Base-by-base conservation (phyloP, 1,140 invertebrate species). In the Uloborus diversus region DNA sequence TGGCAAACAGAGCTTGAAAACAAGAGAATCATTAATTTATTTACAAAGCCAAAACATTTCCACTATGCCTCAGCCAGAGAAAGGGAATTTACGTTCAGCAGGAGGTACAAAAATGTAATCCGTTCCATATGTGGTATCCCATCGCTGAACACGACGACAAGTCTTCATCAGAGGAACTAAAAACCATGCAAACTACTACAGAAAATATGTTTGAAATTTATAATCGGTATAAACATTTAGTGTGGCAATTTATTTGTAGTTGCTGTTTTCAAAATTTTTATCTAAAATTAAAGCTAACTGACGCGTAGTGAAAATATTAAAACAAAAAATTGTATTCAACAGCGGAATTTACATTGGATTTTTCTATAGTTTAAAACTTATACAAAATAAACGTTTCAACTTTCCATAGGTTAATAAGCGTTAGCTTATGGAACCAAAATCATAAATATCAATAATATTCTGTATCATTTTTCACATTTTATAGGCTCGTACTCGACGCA, bases 51-150 rank as follows among this genome's bases (percentile, higher is more conserved):
- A 14, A 5, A 30, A 30, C 1, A 62, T 14, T 17, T 62, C 28
- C 11, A 62, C 13, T 30, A 25, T n/a, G 13, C 5, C 28, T 1
- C 25, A 1, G 11, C 28, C 17, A n/a, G 51, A 32, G 17, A 70
- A 57, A 14, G 49, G 51, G 11, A 57, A 56, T 2, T 7, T 51
- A 5, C 20, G 49, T n/a, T 57, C 35, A 17, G 17, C 25, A 23
- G 57, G 9, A 11, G 49, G 51, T 27, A 37, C 32, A 2, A 37
- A 57, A 13, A 35, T 14, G 32, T n/a, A 70, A 17, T 70, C 68
- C n/a, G 30, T 57, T 27, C 23, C 32, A 17, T 70, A 70, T 1
- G 68, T 57, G 7, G 68, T 70, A 13, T 57, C 32, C 68, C 68
- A 70, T 2, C 37, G 23, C 11, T 51, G 47, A 7, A 70, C 17